Percentiles rank a stretch among this genome's conserved stretches.
Evolutionary conservation across 2,888 invertebrate species (phyloP).

Genomic region (Tachystola acroxantha): DNA sequence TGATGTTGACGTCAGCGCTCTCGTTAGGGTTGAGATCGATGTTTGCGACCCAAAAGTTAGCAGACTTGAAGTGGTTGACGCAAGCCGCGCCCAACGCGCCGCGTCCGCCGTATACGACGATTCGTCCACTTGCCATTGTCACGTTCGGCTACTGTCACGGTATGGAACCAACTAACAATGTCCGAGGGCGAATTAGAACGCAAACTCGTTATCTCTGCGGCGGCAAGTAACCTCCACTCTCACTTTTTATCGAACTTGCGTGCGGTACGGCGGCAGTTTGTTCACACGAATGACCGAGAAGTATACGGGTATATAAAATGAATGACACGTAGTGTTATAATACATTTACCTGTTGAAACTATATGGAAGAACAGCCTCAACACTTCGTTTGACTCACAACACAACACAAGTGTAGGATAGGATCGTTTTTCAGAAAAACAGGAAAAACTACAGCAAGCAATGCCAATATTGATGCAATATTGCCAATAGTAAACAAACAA

Average conservation of each 20-base stretch:
- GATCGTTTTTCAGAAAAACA: too few relatives aligned
- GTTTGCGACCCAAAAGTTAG: conserved; percentile 95
- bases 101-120: conserved; percentile 96
- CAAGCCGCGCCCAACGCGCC: conserved; percentile 96
- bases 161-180: conserved; percentile 32
- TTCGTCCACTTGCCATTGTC: conserved; percentile 80
- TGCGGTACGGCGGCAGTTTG: background rate
- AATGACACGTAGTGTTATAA: background rate
- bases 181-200: conserved; percentile 10
- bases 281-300: conserved; percentile 1
- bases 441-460: too few relatives aligned
- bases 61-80: conserved; percentile 92
- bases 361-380: too few relatives aligned
- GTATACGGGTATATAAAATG: background rate
- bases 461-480: too few relatives aligned
- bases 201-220: conserved; percentile 30
- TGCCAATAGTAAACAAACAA: too few relatives aligned
- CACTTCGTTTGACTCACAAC: too few relatives aligned
- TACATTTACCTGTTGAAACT: background rate
- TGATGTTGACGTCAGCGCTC: conserved; percentile 91
- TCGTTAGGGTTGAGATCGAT: conserved; percentile 91
- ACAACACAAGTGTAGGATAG: too few relatives aligned
- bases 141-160: conserved; percentile 38
- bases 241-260: conserved; percentile 43
- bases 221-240: conserved; percentile 51